Evolutionary conservation across 2,797 vertebrate genomes (phyloP).

Genomic region (Gila robusta): DNA sequence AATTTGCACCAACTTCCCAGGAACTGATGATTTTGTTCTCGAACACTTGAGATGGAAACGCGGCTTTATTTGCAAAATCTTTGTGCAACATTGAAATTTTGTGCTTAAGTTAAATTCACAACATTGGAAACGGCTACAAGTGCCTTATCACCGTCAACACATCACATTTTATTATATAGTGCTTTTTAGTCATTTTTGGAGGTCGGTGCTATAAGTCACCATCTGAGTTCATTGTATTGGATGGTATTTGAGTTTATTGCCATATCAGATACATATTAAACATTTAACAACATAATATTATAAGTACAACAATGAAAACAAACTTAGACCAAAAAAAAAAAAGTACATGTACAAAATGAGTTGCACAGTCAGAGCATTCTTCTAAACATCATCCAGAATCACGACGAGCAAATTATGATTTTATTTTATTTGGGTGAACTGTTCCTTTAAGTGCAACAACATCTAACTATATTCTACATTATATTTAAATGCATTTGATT

Average conservation of each 20-base stretch:
- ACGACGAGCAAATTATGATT: background rate
- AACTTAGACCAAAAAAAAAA: too few relatives aligned
- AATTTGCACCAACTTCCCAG: background rate
- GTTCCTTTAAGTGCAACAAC: background rate
- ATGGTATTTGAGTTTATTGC: too few relatives aligned
- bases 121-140: background rate
- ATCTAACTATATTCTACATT: background rate
- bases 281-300: too few relatives aligned
- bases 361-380: background rate
- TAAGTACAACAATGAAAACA: too few relatives aligned
- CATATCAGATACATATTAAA: too few relatives aligned
- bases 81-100: background rate
- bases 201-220: too few relatives aligned
- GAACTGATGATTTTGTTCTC: background rate
- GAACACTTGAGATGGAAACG: background rate
- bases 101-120: background rate
- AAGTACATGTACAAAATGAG: too few relatives aligned
- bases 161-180: too few relatives aligned
- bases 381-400: background rate
- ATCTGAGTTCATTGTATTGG: background rate
- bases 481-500: background rate
- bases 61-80: background rate
- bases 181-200: fast-evolving
- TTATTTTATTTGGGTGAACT: background rate
- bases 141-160: too few relatives aligned